Evolutionary conservation across 2,113 vertebrate genomes (phyloP), one percentile per base, ranked within the genome.

Genomic region (Chloebia gouldiae): DNA sequence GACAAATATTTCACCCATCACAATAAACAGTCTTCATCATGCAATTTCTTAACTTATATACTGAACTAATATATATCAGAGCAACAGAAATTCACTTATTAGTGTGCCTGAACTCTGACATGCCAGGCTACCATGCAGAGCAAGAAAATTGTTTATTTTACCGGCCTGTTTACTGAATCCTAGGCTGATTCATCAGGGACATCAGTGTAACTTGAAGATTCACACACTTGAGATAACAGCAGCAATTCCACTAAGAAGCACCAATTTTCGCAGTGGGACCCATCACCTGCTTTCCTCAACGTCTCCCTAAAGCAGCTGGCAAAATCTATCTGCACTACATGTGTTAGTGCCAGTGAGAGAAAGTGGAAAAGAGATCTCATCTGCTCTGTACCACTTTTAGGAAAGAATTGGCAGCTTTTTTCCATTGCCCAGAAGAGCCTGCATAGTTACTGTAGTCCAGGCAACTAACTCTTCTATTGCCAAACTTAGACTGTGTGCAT

Each of bases 391-490:
- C 31, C 18, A 22, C 25, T 86, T 60, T 83, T 78, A 63, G 45
- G 80, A 81, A 70, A 37, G 25, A 93, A 59, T 22, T 88, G 68
- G 78, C 76, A 72, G 8, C 73, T 86, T 66, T 33, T 57, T 65
- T 86, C 50, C 37, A 63, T 45, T 39, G 23, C 56, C 35, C 69
- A 82, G 76, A 80, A 94, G 16, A 91, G 35, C 12, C 44, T 92
- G 69, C 77, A 86, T 84, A 78, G 83, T 83, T 89, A 92, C 83
- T 50, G 89, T 91, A 95, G 91, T 79, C 72, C 77, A 73, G 92
- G 89, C 77, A 94, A 95, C 91, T 84, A 75, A 81, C 6, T 86
- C 80, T 71, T 39, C 49, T 2, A 7, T 45, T 89, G 69, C 65
- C 90, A 84, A 71, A 94, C 27, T 70, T 92, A 81, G 33, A 15